These are phyloP conservation scores for Conus canariensis DNA, from an alignment of 2,888 invertebrate species.

Conservation along the genomic window DNA sequence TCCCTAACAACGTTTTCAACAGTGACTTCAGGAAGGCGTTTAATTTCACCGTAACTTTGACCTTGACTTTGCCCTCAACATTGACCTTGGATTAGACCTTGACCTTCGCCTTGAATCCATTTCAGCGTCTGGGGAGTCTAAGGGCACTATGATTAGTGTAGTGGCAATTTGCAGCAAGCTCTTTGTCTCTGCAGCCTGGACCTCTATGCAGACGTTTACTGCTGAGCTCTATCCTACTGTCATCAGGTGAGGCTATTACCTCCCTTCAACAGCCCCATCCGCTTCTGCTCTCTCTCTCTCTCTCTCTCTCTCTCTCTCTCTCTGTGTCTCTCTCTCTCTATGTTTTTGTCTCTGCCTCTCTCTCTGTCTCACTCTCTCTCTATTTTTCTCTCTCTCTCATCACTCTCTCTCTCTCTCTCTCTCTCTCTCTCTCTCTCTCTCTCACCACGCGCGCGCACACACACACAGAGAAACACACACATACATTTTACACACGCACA, in stretches of 20 bases:
- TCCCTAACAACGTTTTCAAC: no score
- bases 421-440: no score
- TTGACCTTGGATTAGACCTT: no score
- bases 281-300: background rate
- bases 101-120: background rate
- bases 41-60: no score
- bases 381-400: no score
- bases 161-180: background rate
- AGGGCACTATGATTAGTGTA: background rate
- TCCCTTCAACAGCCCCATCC: background rate
- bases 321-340: background rate
- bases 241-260: slow-evolving; percentile 2
- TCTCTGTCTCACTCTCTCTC: no score
- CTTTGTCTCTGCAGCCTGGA: background rate
- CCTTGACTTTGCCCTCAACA: no score
- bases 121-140: background rate
- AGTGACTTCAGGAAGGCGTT: no score
- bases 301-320: background rate
- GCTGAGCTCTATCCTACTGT: slow-evolving; percentile 19
- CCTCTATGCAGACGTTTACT: slow-evolving; percentile 24
- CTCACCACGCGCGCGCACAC: no score
- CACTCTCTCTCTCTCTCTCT: no score
- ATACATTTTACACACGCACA: no score
- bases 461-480: no score
- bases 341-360: background rate